A percentile compares a stretch with the other conserved stretches of the same genome.
Conservation (phyloP, 2,797 vertebrate species). For the Sebastes nivosus region DNA sequence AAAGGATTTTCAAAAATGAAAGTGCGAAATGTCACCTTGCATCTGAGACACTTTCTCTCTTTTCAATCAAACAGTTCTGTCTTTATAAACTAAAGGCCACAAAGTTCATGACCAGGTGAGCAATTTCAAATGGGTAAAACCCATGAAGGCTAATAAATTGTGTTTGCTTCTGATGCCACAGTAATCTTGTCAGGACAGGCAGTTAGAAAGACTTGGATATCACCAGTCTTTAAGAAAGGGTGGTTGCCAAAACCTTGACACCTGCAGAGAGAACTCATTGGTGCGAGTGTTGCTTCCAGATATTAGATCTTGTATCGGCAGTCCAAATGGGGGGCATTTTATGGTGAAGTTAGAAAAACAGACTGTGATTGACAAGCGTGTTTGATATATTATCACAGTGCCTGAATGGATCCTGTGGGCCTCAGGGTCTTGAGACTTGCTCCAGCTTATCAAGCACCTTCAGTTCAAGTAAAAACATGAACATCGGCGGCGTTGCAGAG, state of each 20-base stretch:
- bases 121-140: slow-evolving; percentile 16
- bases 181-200: slow-evolving; percentile 49
- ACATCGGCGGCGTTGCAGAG: background rate
- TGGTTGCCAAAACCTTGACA: slow-evolving; percentile 3
- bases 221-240: background rate
- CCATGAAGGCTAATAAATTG: slow-evolving; percentile 16
- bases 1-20: background rate
- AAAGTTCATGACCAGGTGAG: slow-evolving; percentile 6
- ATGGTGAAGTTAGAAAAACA: slow-evolving; percentile 5
- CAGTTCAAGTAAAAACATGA: slow-evolving; percentile 73
- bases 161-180: slow-evolving; percentile 18
- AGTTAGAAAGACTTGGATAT: slow-evolving; percentile 20
- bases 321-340: slow-evolving; percentile 3
- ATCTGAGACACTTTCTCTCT: background rate
- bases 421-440: slow-evolving; percentile 55
- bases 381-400: slow-evolving; percentile 27
- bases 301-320: background rate
- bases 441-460: slow-evolving; percentile 52
- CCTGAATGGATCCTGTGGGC: slow-evolving; percentile 46
- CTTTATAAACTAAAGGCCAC: background rate
- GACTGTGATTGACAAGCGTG: slow-evolving; percentile 19
- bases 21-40: background rate
- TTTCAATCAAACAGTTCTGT: background rate
- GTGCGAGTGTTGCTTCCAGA: background rate
- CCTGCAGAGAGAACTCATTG: background rate